phyloP scores from a whole-genome alignment of 1,140 invertebrate species.

The Diuraphis noxia region DNA sequence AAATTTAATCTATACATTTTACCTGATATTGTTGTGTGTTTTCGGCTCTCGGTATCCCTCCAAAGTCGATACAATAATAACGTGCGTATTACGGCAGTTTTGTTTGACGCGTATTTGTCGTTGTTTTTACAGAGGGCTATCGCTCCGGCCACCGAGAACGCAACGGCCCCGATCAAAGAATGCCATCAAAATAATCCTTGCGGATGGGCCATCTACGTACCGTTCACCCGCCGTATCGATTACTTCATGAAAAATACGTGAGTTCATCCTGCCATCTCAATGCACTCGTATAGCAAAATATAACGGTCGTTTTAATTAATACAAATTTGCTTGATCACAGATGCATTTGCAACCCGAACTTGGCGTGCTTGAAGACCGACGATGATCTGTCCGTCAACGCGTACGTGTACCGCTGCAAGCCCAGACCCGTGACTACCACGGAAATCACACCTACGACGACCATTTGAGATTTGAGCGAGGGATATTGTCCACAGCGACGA shows the following conservation, averaged over 20 bases:
- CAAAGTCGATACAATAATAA: not conserved
- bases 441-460: conserved; percentile 11
- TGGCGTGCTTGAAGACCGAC: conserved; percentile 63
- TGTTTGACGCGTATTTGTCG: not conserved
- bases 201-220: conserved; percentile 68
- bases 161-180: conserved; percentile 22
- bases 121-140: conserved; percentile 32
- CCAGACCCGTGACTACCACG: not conserved
- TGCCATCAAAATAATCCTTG: conserved; percentile 64
- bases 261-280: conserved; percentile 59
- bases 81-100: conserved; percentile 2
- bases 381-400: conserved; percentile 67
- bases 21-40: not conserved
- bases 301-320: not conserved
- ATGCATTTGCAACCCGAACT: conserved; percentile 63
- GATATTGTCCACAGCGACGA: not conserved
- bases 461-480: not conserved
- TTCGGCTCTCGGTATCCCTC: not conserved
- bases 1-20: not conserved
- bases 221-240: conserved; percentile 62
- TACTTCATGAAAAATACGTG: conserved; percentile 69
- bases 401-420: conserved; percentile 65
- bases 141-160: not conserved
- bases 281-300: not conserved
- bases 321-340: conserved; percentile 59